Evolutionary conservation across 2,797 vertebrate species (phyloP).

Genomic region (Channa striata): DNA sequence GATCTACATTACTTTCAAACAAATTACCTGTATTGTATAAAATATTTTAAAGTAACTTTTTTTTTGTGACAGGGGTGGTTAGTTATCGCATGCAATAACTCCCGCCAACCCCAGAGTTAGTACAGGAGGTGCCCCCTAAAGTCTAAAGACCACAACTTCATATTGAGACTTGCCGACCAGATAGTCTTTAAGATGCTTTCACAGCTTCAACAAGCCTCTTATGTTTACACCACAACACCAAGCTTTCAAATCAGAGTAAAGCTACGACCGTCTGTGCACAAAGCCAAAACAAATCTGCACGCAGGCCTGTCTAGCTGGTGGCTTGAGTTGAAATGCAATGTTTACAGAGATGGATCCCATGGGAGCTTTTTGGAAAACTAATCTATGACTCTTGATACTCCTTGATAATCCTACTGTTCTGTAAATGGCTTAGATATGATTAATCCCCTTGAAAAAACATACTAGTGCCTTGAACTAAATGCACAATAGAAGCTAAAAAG

Average conservation of each 20-base stretch:
- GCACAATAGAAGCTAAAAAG: constrained; percentile 47
- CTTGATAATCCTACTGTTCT: constrained; percentile 69
- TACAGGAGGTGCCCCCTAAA: too few relatives aligned
- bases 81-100: too few relatives aligned
- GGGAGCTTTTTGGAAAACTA: constrained; percentile 72
- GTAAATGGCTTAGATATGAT: constrained; percentile 79
- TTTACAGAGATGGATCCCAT: constrained; percentile 70
- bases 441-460: constrained; percentile 72
- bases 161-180: constrained; percentile 36
- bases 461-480: constrained; percentile 62
- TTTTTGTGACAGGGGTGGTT: too few relatives aligned
- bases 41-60: too few relatives aligned
- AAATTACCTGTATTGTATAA: too few relatives aligned
- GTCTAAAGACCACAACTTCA: constrained; percentile 1
- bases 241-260: constrained; percentile 42
- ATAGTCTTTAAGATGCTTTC: constrained; percentile 44
- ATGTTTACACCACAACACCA: constrained; percentile 44
- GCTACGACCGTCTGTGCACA: constrained; percentile 29
- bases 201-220: constrained; percentile 25
- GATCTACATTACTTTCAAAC: too few relatives aligned
- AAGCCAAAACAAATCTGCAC: constrained; percentile 69
- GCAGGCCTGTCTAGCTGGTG: constrained; percentile 65
- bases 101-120: too few relatives aligned
- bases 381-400: constrained; percentile 73
- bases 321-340: constrained; percentile 73